Evolutionary conservation across 2,113 vertebrate genomes (phyloP).

Genomic region (Rattus norvegicus): DNA sequence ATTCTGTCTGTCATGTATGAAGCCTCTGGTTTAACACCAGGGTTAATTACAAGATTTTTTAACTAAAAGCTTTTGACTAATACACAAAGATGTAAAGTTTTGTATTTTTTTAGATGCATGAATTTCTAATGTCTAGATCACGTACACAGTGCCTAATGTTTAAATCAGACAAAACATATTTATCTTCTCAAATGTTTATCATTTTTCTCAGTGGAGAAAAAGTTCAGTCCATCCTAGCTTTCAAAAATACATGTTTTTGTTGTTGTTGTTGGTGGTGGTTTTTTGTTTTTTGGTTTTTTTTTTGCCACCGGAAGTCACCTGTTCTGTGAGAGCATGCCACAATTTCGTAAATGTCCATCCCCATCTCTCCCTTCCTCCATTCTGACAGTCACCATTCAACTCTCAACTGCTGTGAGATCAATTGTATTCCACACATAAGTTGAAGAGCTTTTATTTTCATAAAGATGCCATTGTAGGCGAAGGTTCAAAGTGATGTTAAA

Average conservation of each 20-base stretch:
- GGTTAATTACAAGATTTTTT: neutral
- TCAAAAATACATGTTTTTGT: neutral
- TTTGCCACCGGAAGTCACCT: no score
- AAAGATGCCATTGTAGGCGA: neutral
- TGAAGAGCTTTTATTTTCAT: neutral
- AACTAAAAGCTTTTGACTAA: neutral
- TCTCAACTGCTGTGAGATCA: neutral
- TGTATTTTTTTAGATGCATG: neutral
- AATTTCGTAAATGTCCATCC: no score
- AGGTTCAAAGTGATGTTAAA: neutral
- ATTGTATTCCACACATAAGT: neutral
- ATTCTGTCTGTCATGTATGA: neutral
- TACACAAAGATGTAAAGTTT: neutral
- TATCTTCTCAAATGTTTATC: neutral
- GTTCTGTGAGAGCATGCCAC: neutral
- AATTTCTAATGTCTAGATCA: neutral
- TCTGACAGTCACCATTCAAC: neutral
- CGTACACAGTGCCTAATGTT: neutral
- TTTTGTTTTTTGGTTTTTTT: no score
- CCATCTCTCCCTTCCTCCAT: rapidly evolving
- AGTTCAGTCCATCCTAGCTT: neutral
- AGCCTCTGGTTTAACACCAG: neutral
- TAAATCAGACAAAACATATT: neutral
- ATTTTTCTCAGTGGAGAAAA: neutral
- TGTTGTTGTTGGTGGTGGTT: no score